Percentiles rank a stretch among this genome's conserved stretches.
These are phyloP conservation scores for Thunnus albacares DNA, from an alignment of 2,797 vertebrate species.

Conservation along the genomic window DNA sequence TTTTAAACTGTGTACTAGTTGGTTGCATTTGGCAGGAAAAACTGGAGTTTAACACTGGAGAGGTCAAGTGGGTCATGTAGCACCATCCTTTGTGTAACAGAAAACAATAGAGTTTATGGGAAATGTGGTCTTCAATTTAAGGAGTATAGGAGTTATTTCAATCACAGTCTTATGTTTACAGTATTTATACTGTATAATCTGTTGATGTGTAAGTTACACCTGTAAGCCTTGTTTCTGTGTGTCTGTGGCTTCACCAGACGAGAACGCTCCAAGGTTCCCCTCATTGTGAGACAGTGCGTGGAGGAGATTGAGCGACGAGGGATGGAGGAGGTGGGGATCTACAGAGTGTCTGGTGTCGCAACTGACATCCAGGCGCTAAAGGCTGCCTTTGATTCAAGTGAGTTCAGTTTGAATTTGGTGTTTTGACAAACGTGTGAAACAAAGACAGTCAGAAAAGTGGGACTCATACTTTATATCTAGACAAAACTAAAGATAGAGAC, in stretches of 20 bases:
- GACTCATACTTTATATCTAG: neutral
- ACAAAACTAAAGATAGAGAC: slow-evolving; percentile 5
- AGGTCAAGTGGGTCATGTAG: neutral
- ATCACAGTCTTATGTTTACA: neutral
- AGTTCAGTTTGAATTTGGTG: slow-evolving; percentile 71
- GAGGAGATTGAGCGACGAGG: slow-evolving; percentile 96
- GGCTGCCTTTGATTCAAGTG: slow-evolving; percentile 94
- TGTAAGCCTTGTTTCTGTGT: slow-evolving; percentile 24
- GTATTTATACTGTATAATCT: neutral
- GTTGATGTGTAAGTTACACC: neutral
- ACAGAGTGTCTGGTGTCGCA: slow-evolving; percentile 94
- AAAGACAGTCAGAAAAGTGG: neutral
- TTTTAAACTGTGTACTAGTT: too few relatives aligned
- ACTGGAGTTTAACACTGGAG: too few relatives aligned
- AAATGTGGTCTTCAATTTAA: neutral
- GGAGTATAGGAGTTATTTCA: neutral
- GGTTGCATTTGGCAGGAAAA: neutral
- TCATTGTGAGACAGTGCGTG: slow-evolving; percentile 95
- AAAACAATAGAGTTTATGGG: neutral
- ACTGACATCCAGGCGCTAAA: slow-evolving; percentile 95
- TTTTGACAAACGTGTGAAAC: neutral
- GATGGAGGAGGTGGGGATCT: slow-evolving; percentile 97
- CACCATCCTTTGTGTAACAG: neutral
- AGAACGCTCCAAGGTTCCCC: slow-evolving; percentile 95
- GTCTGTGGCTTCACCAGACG: slow-evolving; percentile 80